Conservation (phyloP, 2,888 invertebrate genomes). For the Stenchaetothrips biformis region DNA sequence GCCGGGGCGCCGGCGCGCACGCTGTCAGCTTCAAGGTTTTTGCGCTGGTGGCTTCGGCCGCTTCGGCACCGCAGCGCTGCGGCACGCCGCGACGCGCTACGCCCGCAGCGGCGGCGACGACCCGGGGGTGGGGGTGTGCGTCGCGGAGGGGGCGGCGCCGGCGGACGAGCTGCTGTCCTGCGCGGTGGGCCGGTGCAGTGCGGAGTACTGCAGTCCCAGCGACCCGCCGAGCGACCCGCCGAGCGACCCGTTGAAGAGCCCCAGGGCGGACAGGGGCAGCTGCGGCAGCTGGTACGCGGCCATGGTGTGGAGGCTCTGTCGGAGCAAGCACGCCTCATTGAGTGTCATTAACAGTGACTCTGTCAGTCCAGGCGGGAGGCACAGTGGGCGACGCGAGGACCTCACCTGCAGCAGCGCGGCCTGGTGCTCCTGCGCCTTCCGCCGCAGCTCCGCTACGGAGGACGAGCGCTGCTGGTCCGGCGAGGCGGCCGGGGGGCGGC, state of each 20-base stretch:
- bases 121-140: slow-evolving; percentile 41
- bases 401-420: slow-evolving; percentile 47
- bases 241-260: slow-evolving; percentile 10
- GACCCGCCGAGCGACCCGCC: background rate
- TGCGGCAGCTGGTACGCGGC: slow-evolving; percentile 8
- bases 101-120: slow-evolving; percentile 50
- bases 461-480: slow-evolving; percentile 50
- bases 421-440: slow-evolving; percentile 92
- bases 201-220: slow-evolving; percentile 42
- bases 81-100: slow-evolving; percentile 46
- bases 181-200: slow-evolving; percentile 38
- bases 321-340: background rate
- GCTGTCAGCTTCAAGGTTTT: background rate
- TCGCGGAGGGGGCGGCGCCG: slow-evolving; percentile 42
- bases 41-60: background rate
- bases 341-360: too few relatives aligned
- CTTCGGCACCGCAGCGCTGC: background rate
- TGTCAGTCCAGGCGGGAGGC: too few relatives aligned
- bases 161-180: slow-evolving; percentile 34
- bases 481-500: background rate
- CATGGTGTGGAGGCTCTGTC: slow-evolving; percentile 11
- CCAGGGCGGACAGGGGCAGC: slow-evolving; percentile 5
- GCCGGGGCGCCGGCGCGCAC: background rate
- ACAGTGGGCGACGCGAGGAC: background rate
- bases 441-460: slow-evolving; percentile 84